These are phyloP conservation scores for Amphiprion clarkii DNA, from an alignment of 2,797 vertebrate genomes.

Conservation along the genomic window DNA sequence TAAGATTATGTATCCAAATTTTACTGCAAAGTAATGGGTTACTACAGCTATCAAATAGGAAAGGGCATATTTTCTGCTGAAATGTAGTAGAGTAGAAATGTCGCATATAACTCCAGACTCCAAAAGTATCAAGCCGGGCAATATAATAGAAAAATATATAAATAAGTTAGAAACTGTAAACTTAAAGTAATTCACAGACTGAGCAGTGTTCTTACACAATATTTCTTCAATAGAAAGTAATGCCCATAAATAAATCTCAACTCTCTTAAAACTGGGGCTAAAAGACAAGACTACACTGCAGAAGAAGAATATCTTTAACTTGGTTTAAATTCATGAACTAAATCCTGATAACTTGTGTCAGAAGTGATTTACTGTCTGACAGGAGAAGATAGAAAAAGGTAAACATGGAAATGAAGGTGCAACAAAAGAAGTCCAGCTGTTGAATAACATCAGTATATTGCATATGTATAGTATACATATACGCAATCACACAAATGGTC, in stretches of 20 bases:
- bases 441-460: conserved; percentile 6
- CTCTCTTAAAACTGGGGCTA: background rate
- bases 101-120: background rate
- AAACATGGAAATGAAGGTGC: conserved; percentile 38
- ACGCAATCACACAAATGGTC: conserved; percentile 41
- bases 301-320: background rate
- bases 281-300: background rate
- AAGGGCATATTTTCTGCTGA: too few species aligned
- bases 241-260: background rate
- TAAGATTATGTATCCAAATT: too few species aligned
- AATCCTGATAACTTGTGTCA: conserved; percentile 32
- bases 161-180: background rate
- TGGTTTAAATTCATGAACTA: conserved; percentile 32
- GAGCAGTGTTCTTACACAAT: background rate
- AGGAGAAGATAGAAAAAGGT: conserved; percentile 17
- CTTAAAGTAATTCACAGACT: background rate
- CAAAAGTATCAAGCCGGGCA: background rate
- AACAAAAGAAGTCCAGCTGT: conserved; percentile 7
- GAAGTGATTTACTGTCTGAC: conserved; percentile 26
- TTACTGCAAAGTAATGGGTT: background rate
- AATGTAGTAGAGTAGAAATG: background rate
- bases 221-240: background rate
- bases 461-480: background rate
- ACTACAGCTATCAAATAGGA: background rate
- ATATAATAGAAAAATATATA: background rate